phyloP scores from a whole-genome alignment of 2,113 vertebrate species.

The Syngnathoides biaculeatus region DNA sequence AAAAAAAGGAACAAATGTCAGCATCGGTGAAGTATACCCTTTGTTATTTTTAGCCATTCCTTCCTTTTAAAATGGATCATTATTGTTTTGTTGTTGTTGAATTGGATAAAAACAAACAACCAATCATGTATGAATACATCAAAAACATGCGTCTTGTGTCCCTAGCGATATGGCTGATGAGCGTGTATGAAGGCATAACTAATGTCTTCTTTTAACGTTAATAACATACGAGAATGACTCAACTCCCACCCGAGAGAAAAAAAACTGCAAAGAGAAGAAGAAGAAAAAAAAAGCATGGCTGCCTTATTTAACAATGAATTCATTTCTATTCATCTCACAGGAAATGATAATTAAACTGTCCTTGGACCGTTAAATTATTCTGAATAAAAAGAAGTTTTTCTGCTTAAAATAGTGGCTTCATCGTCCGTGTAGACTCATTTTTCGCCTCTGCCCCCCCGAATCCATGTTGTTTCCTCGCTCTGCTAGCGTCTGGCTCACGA shows the following conservation, averaged over 20 bases:
- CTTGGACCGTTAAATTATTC: background rate
- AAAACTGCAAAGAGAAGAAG: background rate
- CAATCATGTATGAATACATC: too few species aligned
- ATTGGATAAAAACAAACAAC: too few species aligned
- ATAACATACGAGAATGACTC: background rate
- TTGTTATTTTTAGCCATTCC: too few species aligned
- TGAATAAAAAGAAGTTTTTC: background rate
- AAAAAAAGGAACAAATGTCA: too few species aligned
- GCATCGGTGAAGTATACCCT: too few species aligned
- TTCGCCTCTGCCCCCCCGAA: background rate
- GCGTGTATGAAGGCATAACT: background rate
- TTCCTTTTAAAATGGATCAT: too few species aligned
- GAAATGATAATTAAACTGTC: background rate
- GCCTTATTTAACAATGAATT: background rate
- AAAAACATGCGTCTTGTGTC: too few species aligned
- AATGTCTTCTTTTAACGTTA: background rate
- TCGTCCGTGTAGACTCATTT: background rate
- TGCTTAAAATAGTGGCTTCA: background rate
- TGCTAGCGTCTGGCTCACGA: background rate
- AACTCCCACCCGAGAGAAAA: background rate
- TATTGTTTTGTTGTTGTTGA: too few species aligned
- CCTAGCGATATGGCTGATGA: background rate
- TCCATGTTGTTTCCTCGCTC: background rate
- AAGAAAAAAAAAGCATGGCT: background rate
- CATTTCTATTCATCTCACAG: background rate